Conservation (phyloP, 2,888 invertebrate species). For the Drosophila ustulata region DNA sequence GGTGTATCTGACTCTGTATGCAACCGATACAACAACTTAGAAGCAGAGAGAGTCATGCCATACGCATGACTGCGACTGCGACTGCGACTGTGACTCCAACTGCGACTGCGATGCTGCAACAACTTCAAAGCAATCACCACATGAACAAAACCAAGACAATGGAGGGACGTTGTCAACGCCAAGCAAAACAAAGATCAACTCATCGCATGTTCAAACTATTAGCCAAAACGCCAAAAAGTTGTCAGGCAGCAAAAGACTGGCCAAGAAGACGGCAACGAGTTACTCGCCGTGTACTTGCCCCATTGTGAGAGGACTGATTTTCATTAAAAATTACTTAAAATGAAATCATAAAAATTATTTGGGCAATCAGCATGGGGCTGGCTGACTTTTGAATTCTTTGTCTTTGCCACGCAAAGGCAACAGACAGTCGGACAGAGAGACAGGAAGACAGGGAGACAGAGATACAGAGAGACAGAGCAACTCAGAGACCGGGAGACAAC, state of each 20-base stretch:
- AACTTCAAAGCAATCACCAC: constrained; percentile 16
- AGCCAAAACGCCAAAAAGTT: constrained; percentile 74
- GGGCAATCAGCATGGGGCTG: constrained; percentile 64
- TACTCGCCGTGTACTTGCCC: constrained; percentile 17
- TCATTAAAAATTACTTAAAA: constrained; percentile 84
- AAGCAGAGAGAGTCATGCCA: constrained; percentile 28
- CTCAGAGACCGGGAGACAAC: constrained; percentile 53
- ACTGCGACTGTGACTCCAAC: background rate
- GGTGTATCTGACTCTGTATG: constrained; percentile 13
- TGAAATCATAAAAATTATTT: constrained; percentile 74
- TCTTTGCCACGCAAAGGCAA: constrained; percentile 36
- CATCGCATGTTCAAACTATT: constrained; percentile 75
- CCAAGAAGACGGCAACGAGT: constrained; percentile 14
- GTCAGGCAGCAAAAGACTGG: constrained; percentile 35
- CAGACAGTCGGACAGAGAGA: constrained; percentile 1
- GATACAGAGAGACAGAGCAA: background rate
- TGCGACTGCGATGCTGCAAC: constrained; percentile 52
- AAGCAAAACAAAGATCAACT: constrained; percentile 61
- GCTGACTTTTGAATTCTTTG: constrained; percentile 52
- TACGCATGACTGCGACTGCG: constrained; percentile 43
- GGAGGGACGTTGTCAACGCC: constrained; percentile 62
- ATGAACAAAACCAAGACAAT: constrained; percentile 50
- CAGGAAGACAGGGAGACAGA: background rate
- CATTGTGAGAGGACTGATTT: constrained; percentile 68
- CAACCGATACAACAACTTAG: constrained; percentile 43